Percentiles rank a stretch among this genome's conserved stretches.
Evolutionary conservation across 2,888 invertebrate species (phyloP).

Genomic region (Chrysolina oricalcia): DNA sequence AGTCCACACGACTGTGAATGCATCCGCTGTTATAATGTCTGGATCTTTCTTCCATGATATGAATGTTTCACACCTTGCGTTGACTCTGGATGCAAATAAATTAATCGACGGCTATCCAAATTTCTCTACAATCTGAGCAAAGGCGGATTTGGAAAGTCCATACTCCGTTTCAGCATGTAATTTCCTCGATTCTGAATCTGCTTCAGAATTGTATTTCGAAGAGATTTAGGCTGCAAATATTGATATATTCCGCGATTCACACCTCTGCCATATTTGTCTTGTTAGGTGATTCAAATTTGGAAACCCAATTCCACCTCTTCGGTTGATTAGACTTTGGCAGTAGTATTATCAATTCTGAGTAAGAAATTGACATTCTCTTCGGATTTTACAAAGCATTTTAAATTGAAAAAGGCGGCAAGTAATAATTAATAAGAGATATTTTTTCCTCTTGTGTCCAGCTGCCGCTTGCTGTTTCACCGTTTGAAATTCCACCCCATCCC

Average conservation of each 20-base stretch:
- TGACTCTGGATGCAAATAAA: conserved; percentile 23
- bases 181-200: conserved; percentile 53
- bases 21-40: conserved; percentile 29
- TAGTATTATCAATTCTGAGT: conserved; percentile 12
- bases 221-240: conserved; percentile 63
- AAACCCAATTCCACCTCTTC: conserved; percentile 42
- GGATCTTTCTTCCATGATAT: conserved; percentile 36
- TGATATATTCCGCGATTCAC: conserved; percentile 49
- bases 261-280: conserved; percentile 47
- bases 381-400: background rate
- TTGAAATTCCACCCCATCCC: background rate
- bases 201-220: conserved; percentile 59
- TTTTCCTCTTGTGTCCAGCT: background rate
- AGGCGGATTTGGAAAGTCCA: conserved; percentile 20
- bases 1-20: conserved; percentile 30
- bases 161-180: conserved; percentile 41
- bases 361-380: background rate
- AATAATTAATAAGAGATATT: background rate
- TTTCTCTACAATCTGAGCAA: background rate
- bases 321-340: conserved; percentile 32
- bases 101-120: conserved; percentile 37
- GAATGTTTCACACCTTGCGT: conserved; percentile 25
- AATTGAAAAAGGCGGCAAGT: background rate
- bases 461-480: conserved; percentile 4
- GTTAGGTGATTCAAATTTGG: conserved; percentile 27